A percentile compares a stretch with the other conserved stretches of the same genome.
phyloP scores from a whole-genome alignment of 2,888 invertebrate species.

The Phania funesta region DNA sequence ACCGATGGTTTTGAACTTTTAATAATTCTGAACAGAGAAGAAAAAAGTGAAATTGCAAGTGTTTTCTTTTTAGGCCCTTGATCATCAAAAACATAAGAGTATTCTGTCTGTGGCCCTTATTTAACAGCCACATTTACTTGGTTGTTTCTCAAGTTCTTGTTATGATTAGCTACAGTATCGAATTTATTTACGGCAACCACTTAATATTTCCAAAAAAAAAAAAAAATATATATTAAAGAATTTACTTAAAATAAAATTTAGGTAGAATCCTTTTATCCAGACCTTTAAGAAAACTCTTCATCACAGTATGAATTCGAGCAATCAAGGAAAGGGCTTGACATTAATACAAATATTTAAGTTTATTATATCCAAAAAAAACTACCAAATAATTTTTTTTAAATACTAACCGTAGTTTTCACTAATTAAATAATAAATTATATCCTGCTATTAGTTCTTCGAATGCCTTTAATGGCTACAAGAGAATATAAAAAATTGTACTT shows the following conservation, averaged over 20 bases:
- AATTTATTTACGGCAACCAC: too few relatives aligned
- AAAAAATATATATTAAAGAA: not conserved
- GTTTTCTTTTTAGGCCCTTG: too few relatives aligned
- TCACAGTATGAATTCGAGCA: not conserved
- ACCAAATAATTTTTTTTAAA: conserved; percentile 54
- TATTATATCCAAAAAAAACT: conserved; percentile 6
- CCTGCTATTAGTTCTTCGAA: conserved; percentile 59
- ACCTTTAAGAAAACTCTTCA: not conserved
- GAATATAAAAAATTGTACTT: conserved; percentile 50
- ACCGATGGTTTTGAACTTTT: too few relatives aligned
- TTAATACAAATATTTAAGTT: not conserved
- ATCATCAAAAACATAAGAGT: too few relatives aligned
- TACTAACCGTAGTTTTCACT: conserved; percentile 45
- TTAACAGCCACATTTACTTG: too few relatives aligned
- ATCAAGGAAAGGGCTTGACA: not conserved
- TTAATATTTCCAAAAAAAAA: too few relatives aligned
- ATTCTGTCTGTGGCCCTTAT: too few relatives aligned
- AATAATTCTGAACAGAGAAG: too few relatives aligned
- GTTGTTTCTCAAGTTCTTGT: too few relatives aligned
- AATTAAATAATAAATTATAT: conserved; percentile 68
- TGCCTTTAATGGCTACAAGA: not conserved
- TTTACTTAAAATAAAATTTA: not conserved
- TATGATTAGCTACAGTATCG: too few relatives aligned
- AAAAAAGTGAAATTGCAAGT: too few relatives aligned
- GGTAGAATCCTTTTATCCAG: not conserved